These are phyloP conservation scores for Lethenteron reissneri DNA, from an alignment of 2,113 vertebrate genomes.

Conservation along the genomic window DNA sequence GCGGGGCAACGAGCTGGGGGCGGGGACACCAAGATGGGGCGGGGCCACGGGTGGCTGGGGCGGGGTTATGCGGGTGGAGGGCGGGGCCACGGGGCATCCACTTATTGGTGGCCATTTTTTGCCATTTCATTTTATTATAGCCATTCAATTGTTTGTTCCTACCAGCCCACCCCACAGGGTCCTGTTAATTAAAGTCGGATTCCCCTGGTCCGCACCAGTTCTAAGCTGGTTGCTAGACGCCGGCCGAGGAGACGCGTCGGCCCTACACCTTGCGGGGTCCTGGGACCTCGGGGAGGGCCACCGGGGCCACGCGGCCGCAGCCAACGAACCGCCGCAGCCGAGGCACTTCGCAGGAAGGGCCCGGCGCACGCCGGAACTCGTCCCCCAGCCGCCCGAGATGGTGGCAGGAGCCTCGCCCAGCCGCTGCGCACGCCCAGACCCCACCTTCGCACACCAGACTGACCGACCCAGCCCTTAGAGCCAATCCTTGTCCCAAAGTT, in stretches of 20 bases:
- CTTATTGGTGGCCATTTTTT: too few relatives aligned
- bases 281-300: neutral
- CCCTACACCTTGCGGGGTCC: neutral
- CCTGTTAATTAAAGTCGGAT: neutral
- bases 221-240: neutral
- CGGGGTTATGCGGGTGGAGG: too few relatives aligned
- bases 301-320: constrained; percentile 5
- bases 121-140: too few relatives aligned
- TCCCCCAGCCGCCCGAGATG: neutral
- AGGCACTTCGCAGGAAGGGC: neutral
- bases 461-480: neutral
- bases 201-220: constrained; percentile 3
- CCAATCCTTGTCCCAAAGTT: constrained; percentile 4
- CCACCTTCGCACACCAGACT: neutral
- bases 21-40: too few relatives aligned
- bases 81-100: too few relatives aligned
- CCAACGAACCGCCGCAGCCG: neutral
- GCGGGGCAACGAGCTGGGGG: too few relatives aligned
- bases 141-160: too few relatives aligned
- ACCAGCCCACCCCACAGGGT: too few relatives aligned
- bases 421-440: neutral
- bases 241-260: neutral
- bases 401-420: neutral
- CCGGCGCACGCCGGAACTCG: neutral
- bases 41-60: too few relatives aligned